These are phyloP conservation scores for Cheilosia soror DNA, from an alignment of 2,888 invertebrate species.

Conservation along the genomic window DNA sequence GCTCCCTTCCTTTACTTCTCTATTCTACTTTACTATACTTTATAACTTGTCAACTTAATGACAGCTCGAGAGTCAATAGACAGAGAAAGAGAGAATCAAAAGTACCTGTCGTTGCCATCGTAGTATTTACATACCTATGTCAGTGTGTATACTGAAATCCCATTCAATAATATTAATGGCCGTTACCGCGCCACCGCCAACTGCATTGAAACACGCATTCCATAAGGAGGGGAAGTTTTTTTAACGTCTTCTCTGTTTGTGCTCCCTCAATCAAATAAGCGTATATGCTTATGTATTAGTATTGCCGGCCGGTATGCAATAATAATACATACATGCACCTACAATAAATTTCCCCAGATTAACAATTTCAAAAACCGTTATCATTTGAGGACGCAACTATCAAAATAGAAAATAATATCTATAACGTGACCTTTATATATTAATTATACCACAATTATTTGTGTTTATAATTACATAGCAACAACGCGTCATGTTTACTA, in stretches of 20 bases:
- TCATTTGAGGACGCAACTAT: slow-evolving; percentile 39
- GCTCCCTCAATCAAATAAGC: not conserved
- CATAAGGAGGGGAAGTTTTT: not conserved
- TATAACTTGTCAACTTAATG: slow-evolving; percentile 70
- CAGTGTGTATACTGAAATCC: slow-evolving; percentile 19
- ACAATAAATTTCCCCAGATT: not conserved
- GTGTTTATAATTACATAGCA: not conserved
- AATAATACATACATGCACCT: not conserved
- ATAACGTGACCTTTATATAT: not conserved
- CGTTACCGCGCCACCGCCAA: slow-evolving; percentile 27
- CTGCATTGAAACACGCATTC: slow-evolving; percentile 38
- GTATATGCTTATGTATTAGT: slow-evolving; percentile 1
- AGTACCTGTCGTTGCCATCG: slow-evolving; percentile 62
- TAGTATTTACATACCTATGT: slow-evolving; percentile 47
- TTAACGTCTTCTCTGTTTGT: not conserved
- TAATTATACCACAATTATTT: no score
- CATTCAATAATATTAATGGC: slow-evolving; percentile 64
- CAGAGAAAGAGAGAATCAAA: slow-evolving; percentile 31
- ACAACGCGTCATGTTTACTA: not conserved
- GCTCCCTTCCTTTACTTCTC: slow-evolving; percentile 27
- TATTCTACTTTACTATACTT: slow-evolving; percentile 53
- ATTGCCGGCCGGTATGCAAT: slow-evolving; percentile 57
- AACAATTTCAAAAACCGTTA: slow-evolving; percentile 6
- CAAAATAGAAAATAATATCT: slow-evolving; percentile 44
- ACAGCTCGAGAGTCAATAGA: slow-evolving; percentile 34